These are phyloP conservation scores for Phylloscopus trochiloides DNA, from an alignment of 2,113 vertebrate genomes.

Conservation along the genomic window DNA sequence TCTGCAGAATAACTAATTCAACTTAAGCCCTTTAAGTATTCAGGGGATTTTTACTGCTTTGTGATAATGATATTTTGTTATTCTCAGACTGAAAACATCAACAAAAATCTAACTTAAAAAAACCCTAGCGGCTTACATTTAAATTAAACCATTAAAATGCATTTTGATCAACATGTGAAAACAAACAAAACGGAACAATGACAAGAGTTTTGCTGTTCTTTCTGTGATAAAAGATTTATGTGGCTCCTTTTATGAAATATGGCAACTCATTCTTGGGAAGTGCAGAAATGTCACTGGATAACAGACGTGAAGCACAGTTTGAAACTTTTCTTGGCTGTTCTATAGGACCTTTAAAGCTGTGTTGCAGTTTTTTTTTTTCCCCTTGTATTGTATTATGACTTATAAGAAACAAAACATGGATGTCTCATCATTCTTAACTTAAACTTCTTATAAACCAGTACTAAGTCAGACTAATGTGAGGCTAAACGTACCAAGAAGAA, in stretches of 20 bases:
- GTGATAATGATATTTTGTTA: not conserved
- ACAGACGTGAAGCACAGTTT: not conserved
- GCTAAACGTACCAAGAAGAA: not conserved
- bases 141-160: not conserved
- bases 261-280: not conserved
- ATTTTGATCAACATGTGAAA: not conserved
- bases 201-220: not conserved
- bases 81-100: not conserved
- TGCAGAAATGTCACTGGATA: not conserved
- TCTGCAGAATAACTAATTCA: constrained; percentile 6
- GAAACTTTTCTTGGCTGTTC: not conserved
- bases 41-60: not conserved
- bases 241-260: not conserved
- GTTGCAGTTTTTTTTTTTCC: not conserved
- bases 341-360: not conserved
- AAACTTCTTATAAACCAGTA: not conserved
- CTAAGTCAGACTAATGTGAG: not conserved
- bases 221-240: not conserved
- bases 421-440: not conserved
- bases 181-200: not conserved
- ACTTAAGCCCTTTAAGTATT: not conserved
- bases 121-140: not conserved
- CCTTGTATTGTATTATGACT: not conserved
- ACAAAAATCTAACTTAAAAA: not conserved
- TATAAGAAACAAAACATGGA: not conserved